Evolutionary conservation across 2,888 invertebrate species (phyloP).

Genomic region (Lamproptera curius): DNA sequence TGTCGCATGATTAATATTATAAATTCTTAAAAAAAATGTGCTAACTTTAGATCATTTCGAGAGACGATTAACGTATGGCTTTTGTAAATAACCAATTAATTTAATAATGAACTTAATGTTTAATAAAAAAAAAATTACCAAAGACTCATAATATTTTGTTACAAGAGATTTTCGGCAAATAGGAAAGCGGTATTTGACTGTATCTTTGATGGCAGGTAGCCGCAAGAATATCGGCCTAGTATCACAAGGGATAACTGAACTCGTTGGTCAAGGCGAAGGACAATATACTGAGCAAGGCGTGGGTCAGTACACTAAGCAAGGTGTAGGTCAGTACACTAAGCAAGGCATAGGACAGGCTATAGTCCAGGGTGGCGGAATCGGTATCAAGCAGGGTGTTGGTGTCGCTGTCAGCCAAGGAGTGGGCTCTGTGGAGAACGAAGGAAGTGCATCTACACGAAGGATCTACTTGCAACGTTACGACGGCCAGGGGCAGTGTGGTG

Average conservation of each 20-base stretch:
- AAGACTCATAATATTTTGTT: too few species aligned
- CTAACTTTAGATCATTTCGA: too few species aligned
- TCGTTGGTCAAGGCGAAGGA: slow-evolving; percentile 23
- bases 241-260: slow-evolving; percentile 15
- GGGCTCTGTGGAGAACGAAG: slow-evolving; percentile 46
- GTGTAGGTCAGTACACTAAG: slow-evolving; percentile 26
- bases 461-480: slow-evolving; percentile 50
- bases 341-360: slow-evolving; percentile 27
- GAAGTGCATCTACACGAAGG: slow-evolving; percentile 45
- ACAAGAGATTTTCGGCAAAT: too few species aligned
- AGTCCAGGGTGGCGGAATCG: slow-evolving; percentile 32
- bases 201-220: too few species aligned
- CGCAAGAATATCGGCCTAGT: slow-evolving; percentile 17
- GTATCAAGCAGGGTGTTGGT: slow-evolving; percentile 29
- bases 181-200: too few species aligned
- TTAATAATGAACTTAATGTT: too few species aligned
- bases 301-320: slow-evolving; percentile 24
- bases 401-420: slow-evolving; percentile 33
- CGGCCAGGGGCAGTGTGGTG: slow-evolving; percentile 55
- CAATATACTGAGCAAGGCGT: slow-evolving; percentile 25
- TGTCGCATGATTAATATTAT: too few species aligned
- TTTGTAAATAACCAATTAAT: too few species aligned
- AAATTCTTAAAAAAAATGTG: too few species aligned
- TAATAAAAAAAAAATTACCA: too few species aligned
- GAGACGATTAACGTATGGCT: too few species aligned